Conservation (phyloP, 2,113 vertebrate genomes). For the Forbesichthys papilliferus region DNA sequence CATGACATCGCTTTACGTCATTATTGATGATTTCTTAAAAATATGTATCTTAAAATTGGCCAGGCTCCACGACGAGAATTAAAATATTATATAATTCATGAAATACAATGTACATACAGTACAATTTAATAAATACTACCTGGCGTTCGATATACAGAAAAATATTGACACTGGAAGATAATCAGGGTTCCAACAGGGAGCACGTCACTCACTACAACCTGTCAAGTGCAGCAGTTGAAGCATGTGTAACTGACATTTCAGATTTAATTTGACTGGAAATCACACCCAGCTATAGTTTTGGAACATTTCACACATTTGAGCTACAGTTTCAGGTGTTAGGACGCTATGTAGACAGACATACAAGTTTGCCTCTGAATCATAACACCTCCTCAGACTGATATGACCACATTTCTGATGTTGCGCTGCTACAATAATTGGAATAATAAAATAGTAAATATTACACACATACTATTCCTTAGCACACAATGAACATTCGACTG, state of each 20-base stretch:
- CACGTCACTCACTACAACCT: conserved; percentile 60
- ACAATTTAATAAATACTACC: conserved; percentile 24
- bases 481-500: not conserved
- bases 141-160: conserved; percentile 18
- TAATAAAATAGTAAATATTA: conserved; percentile 13
- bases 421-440: conserved; percentile 30
- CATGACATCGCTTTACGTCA: too few relatives aligned
- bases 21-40: too few relatives aligned
- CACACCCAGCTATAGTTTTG: conserved; percentile 76
- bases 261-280: conserved; percentile 79
- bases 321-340: conserved; percentile 74
- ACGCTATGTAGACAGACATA: conserved; percentile 51
- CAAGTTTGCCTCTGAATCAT: conserved; percentile 61
- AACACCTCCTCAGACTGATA: conserved; percentile 53
- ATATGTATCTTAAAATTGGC: too few relatives aligned
- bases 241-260: conserved; percentile 75
- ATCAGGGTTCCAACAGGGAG: conserved; percentile 53
- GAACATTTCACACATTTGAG: conserved; percentile 73
- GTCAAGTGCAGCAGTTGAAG: conserved; percentile 63
- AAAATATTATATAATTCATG: too few relatives aligned
- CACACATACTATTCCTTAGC: conserved; percentile 8
- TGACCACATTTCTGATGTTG: conserved; percentile 49
- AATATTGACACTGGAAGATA: conserved; percentile 45
- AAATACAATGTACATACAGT: too few relatives aligned
- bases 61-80: too few relatives aligned